Evolutionary conservation across 2,113 vertebrate species (phyloP).

Genomic region (Neolamprologus variostigma): DNA sequence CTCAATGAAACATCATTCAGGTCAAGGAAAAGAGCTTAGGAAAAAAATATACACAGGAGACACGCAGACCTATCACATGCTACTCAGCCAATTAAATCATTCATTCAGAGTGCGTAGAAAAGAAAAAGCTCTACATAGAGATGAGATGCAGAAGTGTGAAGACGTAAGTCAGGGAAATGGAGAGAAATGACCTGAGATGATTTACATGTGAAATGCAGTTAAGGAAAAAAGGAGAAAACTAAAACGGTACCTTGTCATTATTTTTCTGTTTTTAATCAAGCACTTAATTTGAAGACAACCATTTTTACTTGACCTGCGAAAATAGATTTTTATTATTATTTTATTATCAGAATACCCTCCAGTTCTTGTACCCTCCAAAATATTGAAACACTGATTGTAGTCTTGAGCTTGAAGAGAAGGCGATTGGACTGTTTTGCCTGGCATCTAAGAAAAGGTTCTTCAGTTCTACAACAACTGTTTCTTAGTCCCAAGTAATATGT

Average conservation of each 20-base stretch:
- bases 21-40: background rate
- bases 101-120: background rate
- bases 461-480: background rate
- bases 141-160: background rate
- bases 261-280: background rate
- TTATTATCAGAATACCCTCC: background rate
- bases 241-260: background rate
- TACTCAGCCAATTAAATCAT: background rate
- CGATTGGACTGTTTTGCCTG: background rate
- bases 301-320: fast-evolving
- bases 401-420: background rate
- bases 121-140: background rate
- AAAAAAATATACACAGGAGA: fast-evolving
- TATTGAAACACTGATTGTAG: background rate
- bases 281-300: background rate
- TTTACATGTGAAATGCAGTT: background rate
- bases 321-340: background rate
- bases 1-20: background rate
- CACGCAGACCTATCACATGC: fast-evolving
- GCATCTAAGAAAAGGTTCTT: background rate
- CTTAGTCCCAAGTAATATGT: background rate
- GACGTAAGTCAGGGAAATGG: background rate
- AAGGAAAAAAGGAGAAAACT: background rate
- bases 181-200: background rate
- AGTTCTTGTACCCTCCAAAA: background rate